Evolutionary conservation across 1,140 invertebrate species (phyloP).

Genomic region (Caenorhabditis briggsae): DNA sequence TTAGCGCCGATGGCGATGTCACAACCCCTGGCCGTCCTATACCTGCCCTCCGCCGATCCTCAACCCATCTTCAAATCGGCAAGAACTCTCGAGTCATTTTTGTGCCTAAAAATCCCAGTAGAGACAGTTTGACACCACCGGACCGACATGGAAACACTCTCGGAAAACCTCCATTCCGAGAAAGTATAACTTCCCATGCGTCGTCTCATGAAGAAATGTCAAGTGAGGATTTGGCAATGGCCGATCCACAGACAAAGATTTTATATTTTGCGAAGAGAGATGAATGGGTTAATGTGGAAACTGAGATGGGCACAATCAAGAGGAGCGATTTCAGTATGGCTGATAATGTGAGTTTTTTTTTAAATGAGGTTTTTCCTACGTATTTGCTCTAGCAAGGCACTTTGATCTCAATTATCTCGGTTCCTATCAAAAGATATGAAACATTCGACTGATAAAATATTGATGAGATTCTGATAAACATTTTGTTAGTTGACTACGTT

Average conservation of each 20-base stretch:
- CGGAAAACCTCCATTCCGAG: conserved; percentile 19
- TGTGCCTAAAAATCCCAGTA: not conserved
- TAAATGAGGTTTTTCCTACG: not conserved
- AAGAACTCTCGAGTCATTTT: conserved; percentile 32
- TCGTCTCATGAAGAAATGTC: conserved; percentile 47
- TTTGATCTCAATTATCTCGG: no score
- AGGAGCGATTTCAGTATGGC: conserved; percentile 66
- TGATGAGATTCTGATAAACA: no score
- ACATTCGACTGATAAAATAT: no score
- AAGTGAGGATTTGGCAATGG: conserved; percentile 61
- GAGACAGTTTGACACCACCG: conserved; percentile 2
- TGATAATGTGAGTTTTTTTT: conserved; percentile 68
- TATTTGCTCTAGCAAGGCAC: not conserved
- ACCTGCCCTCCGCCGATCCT: not conserved
- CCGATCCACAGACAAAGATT: conserved; percentile 68
- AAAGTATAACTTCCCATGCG: conserved; percentile 42
- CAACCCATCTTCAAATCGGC: conserved; percentile 23
- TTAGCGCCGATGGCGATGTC: not conserved
- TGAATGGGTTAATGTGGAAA: conserved; percentile 71
- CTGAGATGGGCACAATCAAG: conserved; percentile 61
- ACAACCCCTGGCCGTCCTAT: not conserved
- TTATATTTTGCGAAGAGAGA: conserved; percentile 72
- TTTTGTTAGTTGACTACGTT: no score
- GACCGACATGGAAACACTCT: not conserved
- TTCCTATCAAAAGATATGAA: no score